These are phyloP conservation scores for Clivina fossor DNA, from an alignment of 2,888 invertebrate species.

Conservation along the genomic window DNA sequence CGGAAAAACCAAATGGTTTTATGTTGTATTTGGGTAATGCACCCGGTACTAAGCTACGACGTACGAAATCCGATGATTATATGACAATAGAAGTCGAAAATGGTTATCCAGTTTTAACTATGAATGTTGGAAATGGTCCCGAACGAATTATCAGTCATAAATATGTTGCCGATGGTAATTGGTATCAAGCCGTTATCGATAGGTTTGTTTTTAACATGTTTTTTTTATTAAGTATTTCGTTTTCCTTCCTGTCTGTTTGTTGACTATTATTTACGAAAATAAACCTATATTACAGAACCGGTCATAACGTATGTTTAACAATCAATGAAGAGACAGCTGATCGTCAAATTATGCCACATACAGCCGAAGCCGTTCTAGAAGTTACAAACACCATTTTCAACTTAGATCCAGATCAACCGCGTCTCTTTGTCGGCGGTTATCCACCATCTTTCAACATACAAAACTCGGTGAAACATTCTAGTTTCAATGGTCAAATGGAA, in stretches of 20 bases:
- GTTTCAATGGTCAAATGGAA: slow-evolving; percentile 89
- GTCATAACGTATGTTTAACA: slow-evolving; percentile 80
- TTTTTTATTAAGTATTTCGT: too few relatives aligned
- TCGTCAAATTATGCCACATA: slow-evolving; percentile 58
- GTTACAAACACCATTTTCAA: slow-evolving; percentile 88
- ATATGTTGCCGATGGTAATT: slow-evolving; percentile 79
- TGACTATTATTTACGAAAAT: too few relatives aligned
- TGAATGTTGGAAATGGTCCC: slow-evolving; percentile 88
- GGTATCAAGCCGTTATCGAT: slow-evolving; percentile 91
- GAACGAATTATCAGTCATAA: slow-evolving; percentile 72
- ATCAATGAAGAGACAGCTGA: slow-evolving; percentile 73
- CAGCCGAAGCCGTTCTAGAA: slow-evolving; percentile 65
- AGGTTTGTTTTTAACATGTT: too few relatives aligned
- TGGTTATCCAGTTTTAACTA: slow-evolving; percentile 80
- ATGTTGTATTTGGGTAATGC: slow-evolving; percentile 91
- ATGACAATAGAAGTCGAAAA: slow-evolving; percentile 87
- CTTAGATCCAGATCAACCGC: slow-evolving; percentile 80
- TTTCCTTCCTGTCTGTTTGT: too few relatives aligned
- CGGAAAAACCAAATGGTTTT: slow-evolving; percentile 75
- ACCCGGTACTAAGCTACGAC: slow-evolving; percentile 62
- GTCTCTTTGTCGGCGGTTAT: slow-evolving; percentile 88
- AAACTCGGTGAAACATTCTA: slow-evolving; percentile 67
- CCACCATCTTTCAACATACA: slow-evolving; percentile 70
- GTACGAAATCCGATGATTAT: slow-evolving; percentile 79
- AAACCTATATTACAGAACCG: too few relatives aligned